Evolutionary conservation across 2,888 invertebrate genomes (phyloP).

Genomic region (Clusia tigrina): DNA sequence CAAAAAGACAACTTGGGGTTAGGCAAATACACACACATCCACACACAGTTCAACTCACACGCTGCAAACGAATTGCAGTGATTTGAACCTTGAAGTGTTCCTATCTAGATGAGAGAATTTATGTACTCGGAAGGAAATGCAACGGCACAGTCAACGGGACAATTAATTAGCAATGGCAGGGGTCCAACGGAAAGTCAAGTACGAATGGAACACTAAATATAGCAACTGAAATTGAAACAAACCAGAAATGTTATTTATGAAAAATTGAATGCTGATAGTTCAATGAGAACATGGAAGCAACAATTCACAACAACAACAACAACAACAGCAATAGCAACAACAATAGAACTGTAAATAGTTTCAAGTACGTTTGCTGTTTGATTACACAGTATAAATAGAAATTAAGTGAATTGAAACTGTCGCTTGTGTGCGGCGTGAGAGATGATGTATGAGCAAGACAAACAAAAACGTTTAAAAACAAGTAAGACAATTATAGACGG

Average conservation of each 20-base stretch:
- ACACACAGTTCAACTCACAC: neutral
- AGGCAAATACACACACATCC: neutral
- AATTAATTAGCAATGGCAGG: no score
- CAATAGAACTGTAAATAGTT: constrained; percentile 16
- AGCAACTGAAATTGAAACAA: no score
- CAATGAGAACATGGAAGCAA: neutral
- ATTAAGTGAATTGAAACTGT: constrained; percentile 20
- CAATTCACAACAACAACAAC: neutral
- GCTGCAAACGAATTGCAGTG: neutral
- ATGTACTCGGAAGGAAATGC: neutral
- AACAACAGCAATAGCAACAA: neutral
- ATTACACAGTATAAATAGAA: constrained; percentile 24
- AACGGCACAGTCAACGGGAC: no score
- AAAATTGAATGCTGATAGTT: neutral
- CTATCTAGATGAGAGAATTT: neutral
- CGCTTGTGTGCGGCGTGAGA: no score
- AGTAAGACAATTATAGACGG: no score
- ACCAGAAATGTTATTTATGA: no score
- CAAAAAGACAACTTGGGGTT: neutral
- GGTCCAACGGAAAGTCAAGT: neutral
- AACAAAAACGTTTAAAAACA: no score
- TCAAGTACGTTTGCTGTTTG: constrained; percentile 23
- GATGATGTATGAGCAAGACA: no score
- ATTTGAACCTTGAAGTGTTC: neutral
- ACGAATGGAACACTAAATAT: neutral